A percentile compares a stretch with the other conserved stretches of the same genome.
phyloP scores from a whole-genome alignment of 2,888 invertebrate species.

The Ceriagrion tenellum region DNA sequence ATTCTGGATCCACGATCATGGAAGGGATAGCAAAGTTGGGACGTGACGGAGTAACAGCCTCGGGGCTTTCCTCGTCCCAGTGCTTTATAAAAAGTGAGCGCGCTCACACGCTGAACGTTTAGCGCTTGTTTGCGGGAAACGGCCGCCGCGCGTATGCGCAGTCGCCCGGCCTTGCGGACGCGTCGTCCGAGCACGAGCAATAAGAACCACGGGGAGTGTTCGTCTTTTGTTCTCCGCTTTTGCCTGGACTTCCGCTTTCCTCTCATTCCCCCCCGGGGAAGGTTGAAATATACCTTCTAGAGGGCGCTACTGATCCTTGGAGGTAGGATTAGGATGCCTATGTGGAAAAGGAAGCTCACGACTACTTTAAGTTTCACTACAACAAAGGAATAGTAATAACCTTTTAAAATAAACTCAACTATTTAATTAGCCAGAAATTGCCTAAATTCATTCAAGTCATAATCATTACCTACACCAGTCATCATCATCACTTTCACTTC shows the following conservation, averaged over 20 bases:
- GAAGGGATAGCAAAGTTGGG: not conserved
- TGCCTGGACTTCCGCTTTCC: not conserved
- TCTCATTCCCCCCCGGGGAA: not conserved
- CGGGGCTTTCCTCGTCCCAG: not conserved
- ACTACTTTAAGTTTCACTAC: no score
- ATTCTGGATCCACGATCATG: not conserved
- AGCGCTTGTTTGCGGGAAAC: not conserved
- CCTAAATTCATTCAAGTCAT: no score
- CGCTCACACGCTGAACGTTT: not conserved
- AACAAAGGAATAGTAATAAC: no score
- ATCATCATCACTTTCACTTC: no score
- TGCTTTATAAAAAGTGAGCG: not conserved
- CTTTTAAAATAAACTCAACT: no score
- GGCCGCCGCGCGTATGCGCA: not conserved
- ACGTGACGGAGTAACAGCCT: not conserved
- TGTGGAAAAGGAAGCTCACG: no score
- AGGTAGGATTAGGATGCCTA: no score
- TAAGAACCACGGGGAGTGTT: not conserved
- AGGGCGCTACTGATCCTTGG: no score
- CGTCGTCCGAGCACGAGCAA: not conserved
- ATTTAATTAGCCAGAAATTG: no score
- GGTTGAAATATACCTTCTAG: no score
- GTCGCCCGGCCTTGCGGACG: not conserved
- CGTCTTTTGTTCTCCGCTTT: not conserved
- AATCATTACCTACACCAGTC: no score